These are phyloP conservation scores for Pseudomyrmex sp. DNA, from an alignment of 1,140 invertebrate species.

Conservation along the genomic window DNA sequence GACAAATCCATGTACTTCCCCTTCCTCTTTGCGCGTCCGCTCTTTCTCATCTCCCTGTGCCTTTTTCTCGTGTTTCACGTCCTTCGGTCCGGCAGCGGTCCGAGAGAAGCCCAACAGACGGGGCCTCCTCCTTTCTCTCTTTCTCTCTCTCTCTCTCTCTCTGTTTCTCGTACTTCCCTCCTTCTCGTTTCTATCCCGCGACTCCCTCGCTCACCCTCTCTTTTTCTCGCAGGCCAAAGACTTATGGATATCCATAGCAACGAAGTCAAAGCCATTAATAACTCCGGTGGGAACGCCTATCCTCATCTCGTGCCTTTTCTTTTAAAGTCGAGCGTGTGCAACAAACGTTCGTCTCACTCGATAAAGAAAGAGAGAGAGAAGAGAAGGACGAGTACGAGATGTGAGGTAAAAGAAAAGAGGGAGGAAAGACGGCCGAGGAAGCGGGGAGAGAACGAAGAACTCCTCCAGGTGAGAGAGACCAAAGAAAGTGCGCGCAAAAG, in stretches of 20 bases:
- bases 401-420: constrained; percentile 37
- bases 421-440: constrained; percentile 28
- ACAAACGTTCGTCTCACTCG: constrained; percentile 74
- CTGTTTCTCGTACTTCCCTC: constrained; percentile 12
- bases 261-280: constrained; percentile 86
- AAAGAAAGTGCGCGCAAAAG: background rate
- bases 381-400: constrained; percentile 55
- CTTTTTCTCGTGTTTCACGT: constrained; percentile 74
- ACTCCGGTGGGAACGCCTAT: constrained; percentile 84
- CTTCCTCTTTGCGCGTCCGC: constrained; percentile 31
- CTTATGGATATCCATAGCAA: constrained; percentile 86
- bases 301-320: constrained; percentile 85
- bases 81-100: constrained; percentile 69
- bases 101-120: constrained; percentile 63
- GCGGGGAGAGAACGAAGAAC: constrained; percentile 28
- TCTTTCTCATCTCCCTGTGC: constrained; percentile 67
- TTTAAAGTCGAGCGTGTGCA: constrained; percentile 83
- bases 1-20: constrained; percentile 63
- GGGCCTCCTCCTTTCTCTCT: constrained; percentile 46
- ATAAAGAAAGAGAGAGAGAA: constrained; percentile 31
- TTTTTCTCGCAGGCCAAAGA: constrained; percentile 79
- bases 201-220: constrained; percentile 36
- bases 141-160: constrained; percentile 46
- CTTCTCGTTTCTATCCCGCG: constrained; percentile 56
- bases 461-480: too few species aligned